Evolutionary conservation across 2,113 vertebrate genomes (phyloP).

Genomic region (Grallaria varia): DNA sequence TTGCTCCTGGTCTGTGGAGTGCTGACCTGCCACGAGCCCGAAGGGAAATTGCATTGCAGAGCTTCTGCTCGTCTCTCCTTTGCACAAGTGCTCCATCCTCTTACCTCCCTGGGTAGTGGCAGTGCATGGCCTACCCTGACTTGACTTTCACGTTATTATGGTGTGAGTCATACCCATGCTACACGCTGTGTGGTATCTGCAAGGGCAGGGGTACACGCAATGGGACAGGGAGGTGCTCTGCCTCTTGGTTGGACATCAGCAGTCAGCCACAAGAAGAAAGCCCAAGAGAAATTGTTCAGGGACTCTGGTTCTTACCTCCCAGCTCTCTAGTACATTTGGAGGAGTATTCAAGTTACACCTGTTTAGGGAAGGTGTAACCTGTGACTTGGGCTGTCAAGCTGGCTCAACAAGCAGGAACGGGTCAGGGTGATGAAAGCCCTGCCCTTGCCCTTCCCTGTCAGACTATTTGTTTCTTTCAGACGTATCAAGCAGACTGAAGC

Average conservation of each 20-base stretch:
- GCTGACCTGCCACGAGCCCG: not conserved
- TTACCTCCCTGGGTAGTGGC: not conserved
- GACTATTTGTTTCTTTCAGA: slow-evolving; percentile 42
- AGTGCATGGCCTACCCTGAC: not conserved
- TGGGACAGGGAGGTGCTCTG: not conserved
- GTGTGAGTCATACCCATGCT: not conserved
- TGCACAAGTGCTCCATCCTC: not conserved
- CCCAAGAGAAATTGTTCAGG: not conserved
- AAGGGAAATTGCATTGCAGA: not conserved
- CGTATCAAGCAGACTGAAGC: not conserved
- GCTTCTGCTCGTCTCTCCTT: not conserved
- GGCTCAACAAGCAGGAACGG: slow-evolving; percentile 43
- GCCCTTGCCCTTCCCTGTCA: slow-evolving; percentile 43
- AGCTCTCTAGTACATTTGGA: not conserved
- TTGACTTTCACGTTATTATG: not conserved
- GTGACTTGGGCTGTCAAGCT: slow-evolving; percentile 48
- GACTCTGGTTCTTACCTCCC: not conserved
- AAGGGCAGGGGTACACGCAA: not conserved
- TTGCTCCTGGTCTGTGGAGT: not conserved
- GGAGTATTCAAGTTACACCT: slow-evolving; percentile 40
- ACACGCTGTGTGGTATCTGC: not conserved
- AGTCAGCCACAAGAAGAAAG: not conserved
- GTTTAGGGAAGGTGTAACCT: slow-evolving; percentile 58
- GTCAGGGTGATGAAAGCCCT: slow-evolving; percentile 50
- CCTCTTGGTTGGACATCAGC: not conserved